These are phyloP conservation scores for Drosophila conformis DNA, from an alignment of 2,888 invertebrate genomes.

Conservation along the genomic window DNA sequence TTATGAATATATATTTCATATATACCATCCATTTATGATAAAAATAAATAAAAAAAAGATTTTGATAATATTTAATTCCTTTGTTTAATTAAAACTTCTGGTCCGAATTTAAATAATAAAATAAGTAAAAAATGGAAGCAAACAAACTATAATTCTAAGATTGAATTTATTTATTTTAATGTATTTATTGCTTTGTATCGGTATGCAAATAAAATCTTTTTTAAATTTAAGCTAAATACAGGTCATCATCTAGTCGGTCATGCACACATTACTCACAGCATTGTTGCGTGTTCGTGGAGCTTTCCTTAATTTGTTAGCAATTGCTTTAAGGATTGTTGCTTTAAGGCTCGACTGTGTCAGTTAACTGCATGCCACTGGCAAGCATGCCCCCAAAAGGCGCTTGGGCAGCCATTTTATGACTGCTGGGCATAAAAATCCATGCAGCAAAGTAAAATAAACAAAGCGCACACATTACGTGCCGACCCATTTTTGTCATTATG, in stretches of 20 bases:
- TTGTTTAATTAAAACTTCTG: not conserved
- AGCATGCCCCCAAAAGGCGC: constrained; percentile 17
- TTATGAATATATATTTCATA: not conserved
- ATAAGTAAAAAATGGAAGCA: too few relatives aligned
- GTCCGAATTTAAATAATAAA: too few relatives aligned
- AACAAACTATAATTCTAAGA: not conserved
- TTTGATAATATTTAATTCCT: not conserved
- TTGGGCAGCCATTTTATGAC: constrained; percentile 58
- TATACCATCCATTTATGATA: not conserved
- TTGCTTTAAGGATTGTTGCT: constrained; percentile 25
- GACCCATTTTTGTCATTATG: constrained; percentile 78
- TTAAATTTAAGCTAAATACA: not conserved
- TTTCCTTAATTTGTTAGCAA: constrained; percentile 6
- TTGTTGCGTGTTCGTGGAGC: not conserved
- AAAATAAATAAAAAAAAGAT: not conserved
- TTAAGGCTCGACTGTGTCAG: constrained; percentile 13
- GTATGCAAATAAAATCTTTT: not conserved
- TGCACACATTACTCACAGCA: not conserved
- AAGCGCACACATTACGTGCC: constrained; percentile 77
- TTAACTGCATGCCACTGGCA: constrained; percentile 20
- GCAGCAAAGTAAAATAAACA: constrained; percentile 72
- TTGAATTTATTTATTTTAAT: not conserved
- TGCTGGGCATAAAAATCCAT: constrained; percentile 69
- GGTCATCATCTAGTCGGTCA: not conserved
- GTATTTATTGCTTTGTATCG: not conserved